Evolutionary conservation across 2,888 invertebrate species (phyloP).

Genomic region (Sarcophaga caerulescens): DNA sequence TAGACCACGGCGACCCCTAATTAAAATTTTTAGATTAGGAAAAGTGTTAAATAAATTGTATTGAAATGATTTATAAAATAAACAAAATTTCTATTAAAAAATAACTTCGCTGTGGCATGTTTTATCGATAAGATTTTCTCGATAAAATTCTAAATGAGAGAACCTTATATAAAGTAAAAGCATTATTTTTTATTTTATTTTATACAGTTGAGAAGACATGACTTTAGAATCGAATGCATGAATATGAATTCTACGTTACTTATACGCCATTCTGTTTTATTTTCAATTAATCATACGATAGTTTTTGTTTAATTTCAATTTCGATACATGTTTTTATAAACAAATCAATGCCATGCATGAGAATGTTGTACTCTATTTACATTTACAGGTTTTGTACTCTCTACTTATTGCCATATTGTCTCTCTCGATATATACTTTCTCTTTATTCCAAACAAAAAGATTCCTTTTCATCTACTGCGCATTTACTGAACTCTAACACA

Average conservation of each 20-base stretch:
- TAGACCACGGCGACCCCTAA: too few relatives aligned
- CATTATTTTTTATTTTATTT: not conserved
- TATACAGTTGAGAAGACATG: not conserved
- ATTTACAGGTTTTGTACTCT: not conserved
- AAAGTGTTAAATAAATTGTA: too few relatives aligned
- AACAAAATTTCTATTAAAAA: slow-evolving; percentile 4
- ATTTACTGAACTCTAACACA: slow-evolving; percentile 4
- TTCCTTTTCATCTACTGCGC: slow-evolving; percentile 47
- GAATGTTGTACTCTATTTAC: not conserved
- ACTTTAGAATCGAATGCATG: not conserved
- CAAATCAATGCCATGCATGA: slow-evolving; percentile 12
- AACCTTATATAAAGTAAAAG: too few relatives aligned
- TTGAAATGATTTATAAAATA: slow-evolving; percentile 10
- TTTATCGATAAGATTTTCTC: not conserved
- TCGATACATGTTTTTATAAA: not conserved
- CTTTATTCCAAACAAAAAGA: not conserved
- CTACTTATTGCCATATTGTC: not conserved
- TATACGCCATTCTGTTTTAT: slow-evolving; percentile 32
- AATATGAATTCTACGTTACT: slow-evolving; percentile 9
- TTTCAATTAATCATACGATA: not conserved
- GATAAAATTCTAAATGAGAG: not conserved
- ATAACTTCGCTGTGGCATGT: not conserved
- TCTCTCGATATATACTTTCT: not conserved
- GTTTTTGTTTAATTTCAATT: not conserved
- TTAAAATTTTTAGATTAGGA: too few relatives aligned